phyloP scores from a whole-genome alignment of 2,888 invertebrate species.

The Harpalus rufipes region DNA sequence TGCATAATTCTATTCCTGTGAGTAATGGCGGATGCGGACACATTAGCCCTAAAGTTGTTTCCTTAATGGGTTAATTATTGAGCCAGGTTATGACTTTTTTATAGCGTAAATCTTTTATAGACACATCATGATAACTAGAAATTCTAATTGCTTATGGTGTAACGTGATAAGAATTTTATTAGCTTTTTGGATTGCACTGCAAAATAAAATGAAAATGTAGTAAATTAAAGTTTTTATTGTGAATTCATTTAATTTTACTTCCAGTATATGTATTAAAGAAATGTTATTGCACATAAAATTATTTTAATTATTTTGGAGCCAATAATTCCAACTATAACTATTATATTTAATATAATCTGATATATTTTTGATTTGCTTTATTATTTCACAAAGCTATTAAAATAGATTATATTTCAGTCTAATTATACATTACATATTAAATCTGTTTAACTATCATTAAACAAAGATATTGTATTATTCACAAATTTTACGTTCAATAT shows the following conservation, averaged over 20 bases:
- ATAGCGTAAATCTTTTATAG: slow-evolving; percentile 26
- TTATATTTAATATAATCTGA: background rate
- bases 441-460: background rate
- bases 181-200: no score
- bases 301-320: background rate
- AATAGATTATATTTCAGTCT: background rate
- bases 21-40: slow-evolving; percentile 6
- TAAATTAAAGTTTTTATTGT: no score
- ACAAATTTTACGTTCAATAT: background rate
- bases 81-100: slow-evolving; percentile 5
- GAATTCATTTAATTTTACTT: no score
- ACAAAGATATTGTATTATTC: background rate
- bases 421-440: background rate
- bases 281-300: no score
- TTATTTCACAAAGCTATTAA: background rate
- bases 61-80: slow-evolving; percentile 27
- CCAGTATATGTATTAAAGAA: no score
- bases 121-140: no score
- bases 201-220: no score
- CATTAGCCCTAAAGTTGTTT: slow-evolving; percentile 1
- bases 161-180: no score
- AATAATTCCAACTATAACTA: background rate
- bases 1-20: slow-evolving; percentile 37
- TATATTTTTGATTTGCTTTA: background rate
- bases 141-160: no score